A percentile compares a stretch with the other conserved stretches of the same genome.
Evolutionary conservation across 2,797 vertebrate genomes (phyloP).

Genomic region (Apogon hyalosoma): DNA sequence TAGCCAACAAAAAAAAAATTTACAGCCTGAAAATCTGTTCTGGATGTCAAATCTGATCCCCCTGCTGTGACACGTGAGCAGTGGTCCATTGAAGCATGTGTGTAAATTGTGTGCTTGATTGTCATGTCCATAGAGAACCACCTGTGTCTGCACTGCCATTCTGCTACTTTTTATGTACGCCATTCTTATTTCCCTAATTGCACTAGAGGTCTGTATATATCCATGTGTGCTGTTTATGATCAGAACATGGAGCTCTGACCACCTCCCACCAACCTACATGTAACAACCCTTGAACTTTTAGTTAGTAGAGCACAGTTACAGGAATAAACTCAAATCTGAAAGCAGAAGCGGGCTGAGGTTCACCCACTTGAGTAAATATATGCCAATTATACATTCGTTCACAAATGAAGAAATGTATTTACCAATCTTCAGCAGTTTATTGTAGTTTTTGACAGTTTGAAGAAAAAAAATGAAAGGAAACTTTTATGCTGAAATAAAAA

Average conservation of each 20-base stretch:
- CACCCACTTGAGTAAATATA: not conserved
- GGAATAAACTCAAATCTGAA: not conserved
- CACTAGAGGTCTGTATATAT: not conserved
- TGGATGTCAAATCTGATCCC: not conserved
- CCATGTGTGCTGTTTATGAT: not conserved
- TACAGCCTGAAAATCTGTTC: not conserved
- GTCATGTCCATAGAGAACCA: not conserved
- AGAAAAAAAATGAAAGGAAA: too few relatives aligned
- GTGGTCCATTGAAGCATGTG: not conserved
- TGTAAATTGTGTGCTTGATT: too few relatives aligned
- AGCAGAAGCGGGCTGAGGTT: not conserved
- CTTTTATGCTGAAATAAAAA: too few relatives aligned
- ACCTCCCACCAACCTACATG: not conserved
- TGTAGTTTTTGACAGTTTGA: too few relatives aligned
- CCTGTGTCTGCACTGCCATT: not conserved
- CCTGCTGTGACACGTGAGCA: not conserved
- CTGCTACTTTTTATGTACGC: not conserved
- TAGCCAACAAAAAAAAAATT: not conserved
- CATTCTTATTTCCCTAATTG: not conserved
- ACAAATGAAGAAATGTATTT: too few relatives aligned
- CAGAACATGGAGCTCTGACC: not conserved
- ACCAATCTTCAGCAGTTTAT: not conserved
- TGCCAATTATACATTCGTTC: not conserved
- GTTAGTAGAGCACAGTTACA: too few relatives aligned
- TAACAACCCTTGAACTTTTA: not conserved